Percentiles rank a stretch among this genome's conserved stretches.
These are phyloP conservation scores for Coleophora deauratella DNA, from an alignment of 2,888 invertebrate genomes.

Conservation along the genomic window DNA sequence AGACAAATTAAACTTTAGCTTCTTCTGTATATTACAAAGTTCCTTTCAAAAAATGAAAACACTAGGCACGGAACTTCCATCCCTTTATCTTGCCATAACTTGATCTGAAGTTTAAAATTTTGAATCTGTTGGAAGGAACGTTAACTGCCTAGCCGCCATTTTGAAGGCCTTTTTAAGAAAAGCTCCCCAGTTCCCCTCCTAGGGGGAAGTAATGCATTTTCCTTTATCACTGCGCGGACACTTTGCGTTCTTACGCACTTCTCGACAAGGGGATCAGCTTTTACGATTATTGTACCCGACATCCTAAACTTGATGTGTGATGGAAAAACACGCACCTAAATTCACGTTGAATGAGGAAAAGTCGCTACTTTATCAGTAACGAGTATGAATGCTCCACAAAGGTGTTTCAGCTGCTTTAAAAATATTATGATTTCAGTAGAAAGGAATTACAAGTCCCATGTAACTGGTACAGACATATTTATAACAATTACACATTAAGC, in stretches of 20 bases:
- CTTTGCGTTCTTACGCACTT: slow-evolving; percentile 42
- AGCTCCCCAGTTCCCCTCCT: slow-evolving; percentile 43
- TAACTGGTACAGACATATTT: too few relatives aligned
- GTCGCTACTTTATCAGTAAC: too few relatives aligned
- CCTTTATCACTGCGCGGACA: slow-evolving; percentile 67
- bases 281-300: slow-evolving; percentile 66
- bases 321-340: slow-evolving; percentile 27
- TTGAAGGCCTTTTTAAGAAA: slow-evolving; percentile 58
- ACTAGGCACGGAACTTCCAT: slow-evolving; percentile 27
- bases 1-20: too few relatives aligned
- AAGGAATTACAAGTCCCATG: too few relatives aligned
- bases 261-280: slow-evolving; percentile 57
- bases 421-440: too few relatives aligned
- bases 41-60: slow-evolving; percentile 16
- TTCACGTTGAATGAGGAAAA: slow-evolving; percentile 15
- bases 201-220: slow-evolving; percentile 69
- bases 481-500: too few relatives aligned
- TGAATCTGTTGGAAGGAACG: slow-evolving; percentile 45
- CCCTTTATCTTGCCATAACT: slow-evolving; percentile 32
- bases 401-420: too few relatives aligned
- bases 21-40: too few relatives aligned
- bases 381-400: too few relatives aligned
- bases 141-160: slow-evolving; percentile 63
- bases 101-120: slow-evolving; percentile 58
- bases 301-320: slow-evolving; percentile 46